Conservation (phyloP, 2,888 invertebrate species). For the Papilio demoleus region DNA sequence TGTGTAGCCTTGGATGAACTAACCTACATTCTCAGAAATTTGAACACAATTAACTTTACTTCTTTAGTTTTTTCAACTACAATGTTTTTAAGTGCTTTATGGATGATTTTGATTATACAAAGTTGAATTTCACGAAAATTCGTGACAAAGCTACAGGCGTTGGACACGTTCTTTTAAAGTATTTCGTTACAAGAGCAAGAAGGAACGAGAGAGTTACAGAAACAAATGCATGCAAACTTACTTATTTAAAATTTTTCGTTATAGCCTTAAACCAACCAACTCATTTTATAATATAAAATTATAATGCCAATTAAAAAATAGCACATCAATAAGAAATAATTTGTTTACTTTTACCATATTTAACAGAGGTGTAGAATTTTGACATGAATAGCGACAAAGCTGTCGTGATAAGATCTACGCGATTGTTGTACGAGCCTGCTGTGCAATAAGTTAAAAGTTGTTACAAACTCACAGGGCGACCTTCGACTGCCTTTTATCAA, state of each 20-base stretch:
- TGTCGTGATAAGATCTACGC: constrained; percentile 43
- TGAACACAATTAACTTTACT: neutral
- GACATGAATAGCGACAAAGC: constrained; percentile 38
- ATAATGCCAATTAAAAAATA: neutral
- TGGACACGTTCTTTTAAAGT: neutral
- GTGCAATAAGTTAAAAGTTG: constrained; percentile 40
- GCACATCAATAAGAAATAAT: neutral
- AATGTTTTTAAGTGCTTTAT: neutral
- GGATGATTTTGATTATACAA: neutral
- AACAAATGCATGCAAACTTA: neutral
- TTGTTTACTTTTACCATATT: neutral
- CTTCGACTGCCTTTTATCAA: constrained; percentile 48
- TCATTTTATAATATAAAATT: no score
- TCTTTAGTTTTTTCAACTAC: neutral
- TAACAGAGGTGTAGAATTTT: neutral
- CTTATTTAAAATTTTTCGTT: no score
- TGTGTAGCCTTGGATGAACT: constrained; percentile 26
- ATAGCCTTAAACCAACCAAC: no score
- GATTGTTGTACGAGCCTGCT: constrained; percentile 42
- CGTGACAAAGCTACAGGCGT: no score
- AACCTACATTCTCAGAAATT: constrained; percentile 18
- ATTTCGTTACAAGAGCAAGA: neutral
- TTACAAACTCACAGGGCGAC: constrained; percentile 46
- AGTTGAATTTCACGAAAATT: no score
- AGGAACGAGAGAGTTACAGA: neutral